Evolutionary conservation across 1,140 invertebrate species (phyloP).

Genomic region (Lordiphosa collinella): DNA sequence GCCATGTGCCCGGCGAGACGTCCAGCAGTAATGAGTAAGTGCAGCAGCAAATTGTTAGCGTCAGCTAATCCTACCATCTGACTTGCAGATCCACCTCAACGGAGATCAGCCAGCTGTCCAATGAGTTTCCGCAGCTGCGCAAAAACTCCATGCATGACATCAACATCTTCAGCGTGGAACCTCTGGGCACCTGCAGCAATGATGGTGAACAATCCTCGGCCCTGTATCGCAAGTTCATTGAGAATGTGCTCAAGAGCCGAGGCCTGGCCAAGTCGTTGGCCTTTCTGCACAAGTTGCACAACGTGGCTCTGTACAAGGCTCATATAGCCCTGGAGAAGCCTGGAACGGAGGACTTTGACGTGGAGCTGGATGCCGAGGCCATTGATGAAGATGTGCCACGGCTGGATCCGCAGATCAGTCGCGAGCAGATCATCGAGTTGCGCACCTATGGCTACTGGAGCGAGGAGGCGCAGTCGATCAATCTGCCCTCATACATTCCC

Average conservation of each 20-base stretch:
- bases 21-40: conserved; percentile 76
- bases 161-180: conserved; percentile 75
- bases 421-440: conserved; percentile 70
- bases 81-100: conserved; percentile 64
- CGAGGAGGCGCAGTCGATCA: conserved; percentile 86
- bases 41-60: background rate
- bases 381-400: conserved; percentile 80
- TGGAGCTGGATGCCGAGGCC: conserved; percentile 58
- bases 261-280: conserved; percentile 89
- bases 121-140: conserved; percentile 44
- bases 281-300: conserved; percentile 87
- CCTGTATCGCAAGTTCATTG: conserved; percentile 86
- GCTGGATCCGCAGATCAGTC: conserved; percentile 71
- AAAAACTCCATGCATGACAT: conserved; percentile 75
- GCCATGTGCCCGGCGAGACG: conserved; percentile 65
- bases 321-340: conserved; percentile 85
- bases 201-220: conserved; percentile 62
- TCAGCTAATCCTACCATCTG: background rate
- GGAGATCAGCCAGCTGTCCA: conserved; percentile 68
- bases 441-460: conserved; percentile 87
- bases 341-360: conserved; percentile 54
- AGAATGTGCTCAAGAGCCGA: conserved; percentile 91
- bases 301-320: conserved; percentile 84
- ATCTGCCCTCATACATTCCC: conserved; percentile 90
- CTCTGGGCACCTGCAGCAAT: conserved; percentile 53